Base-by-base conservation (phyloP, 2,797 vertebrate species). In the Channa striata region DNA sequence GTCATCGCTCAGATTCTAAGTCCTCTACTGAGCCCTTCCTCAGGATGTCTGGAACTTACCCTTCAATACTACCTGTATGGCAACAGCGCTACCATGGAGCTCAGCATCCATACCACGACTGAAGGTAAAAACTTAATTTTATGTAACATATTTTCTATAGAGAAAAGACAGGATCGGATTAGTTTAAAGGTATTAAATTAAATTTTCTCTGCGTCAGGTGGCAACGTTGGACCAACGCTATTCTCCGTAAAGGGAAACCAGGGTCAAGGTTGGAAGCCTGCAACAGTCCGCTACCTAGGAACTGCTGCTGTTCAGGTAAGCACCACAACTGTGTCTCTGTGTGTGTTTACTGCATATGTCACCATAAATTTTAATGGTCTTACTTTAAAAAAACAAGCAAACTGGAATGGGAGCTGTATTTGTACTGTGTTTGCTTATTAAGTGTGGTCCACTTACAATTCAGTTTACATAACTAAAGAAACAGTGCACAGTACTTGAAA, bases 11-110 rank as follows among this genome's bases (percentile, higher is more conserved):
- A 89, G 44, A 85, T 96, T 21, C 80, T 61, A 84, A 95, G 95
- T 67, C 94, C 94, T n/a, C 2, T 19, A 8, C 62, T 83, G 39
- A 48, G n/a, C 0, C 36, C 73, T 0, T 63, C 90, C 3, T 63
- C 86, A 7, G 91, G 87, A 54, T 96, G 95, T 76, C 81, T 96
- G 66, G 89, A 92, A 20, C 87, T 96, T 14, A 86, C 82, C 53
- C 95, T 96, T 72, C 59, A 94, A 76, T 96, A 95, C 60, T 89
- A 86, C 61, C 68, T 96, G 69, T 92, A 80, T 6, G 94, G 93
- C 36, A 93, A 52, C 25, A 92, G 94, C 37, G 81, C 68, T 4
- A 89, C 59, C 0, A 93, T 95, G 90, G 59, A 91, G 33, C 68
- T 96, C 65, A 89, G 72, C 0, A 83, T 95, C 62, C 91, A 93